Evolutionary conservation across 53 echinoderm and acorn worm genomes (phyloP).

Genomic region (Echinometra lucunter): DNA sequence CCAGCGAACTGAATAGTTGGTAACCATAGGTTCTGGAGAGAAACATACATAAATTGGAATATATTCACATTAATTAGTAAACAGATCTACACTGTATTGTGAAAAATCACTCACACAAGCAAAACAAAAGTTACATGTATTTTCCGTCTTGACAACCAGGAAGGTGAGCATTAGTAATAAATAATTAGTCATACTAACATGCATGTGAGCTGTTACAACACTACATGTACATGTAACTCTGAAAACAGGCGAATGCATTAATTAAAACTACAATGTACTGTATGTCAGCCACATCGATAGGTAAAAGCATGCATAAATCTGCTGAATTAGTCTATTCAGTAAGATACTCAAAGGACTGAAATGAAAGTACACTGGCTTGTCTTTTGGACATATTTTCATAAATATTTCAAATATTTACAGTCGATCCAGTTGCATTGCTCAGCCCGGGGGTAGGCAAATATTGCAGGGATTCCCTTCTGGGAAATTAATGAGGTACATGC

Average conservation of each 20-base stretch:
- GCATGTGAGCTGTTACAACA: neutral
- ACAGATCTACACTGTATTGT: too few relatives aligned
- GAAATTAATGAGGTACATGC: neutral
- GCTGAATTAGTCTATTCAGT: neutral
- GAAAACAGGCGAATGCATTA: neutral
- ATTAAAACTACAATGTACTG: neutral
- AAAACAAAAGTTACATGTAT: too few relatives aligned
- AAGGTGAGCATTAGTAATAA: too few relatives aligned
- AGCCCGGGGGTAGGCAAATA: conserved; percentile 1
- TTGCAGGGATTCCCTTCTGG: neutral
- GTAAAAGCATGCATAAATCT: neutral
- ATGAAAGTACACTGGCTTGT: conserved; percentile 29
- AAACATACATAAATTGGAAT: too few relatives aligned
- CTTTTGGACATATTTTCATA: conserved; percentile 15
- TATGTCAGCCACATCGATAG: neutral
- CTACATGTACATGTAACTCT: neutral
- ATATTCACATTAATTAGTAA: too few relatives aligned
- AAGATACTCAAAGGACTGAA: neutral
- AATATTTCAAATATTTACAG: conserved; percentile 45
- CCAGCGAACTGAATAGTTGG: too few relatives aligned
- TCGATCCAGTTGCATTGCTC: conserved; percentile 31
- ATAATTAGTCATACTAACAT: neutral
- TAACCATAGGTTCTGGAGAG: too few relatives aligned
- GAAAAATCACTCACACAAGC: too few relatives aligned
- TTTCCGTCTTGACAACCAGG: too few relatives aligned